A percentile compares a stretch with the other conserved stretches of the same genome.
Conservation (phyloP, 1,140 invertebrate species). For the Augochlora pura region DNA sequence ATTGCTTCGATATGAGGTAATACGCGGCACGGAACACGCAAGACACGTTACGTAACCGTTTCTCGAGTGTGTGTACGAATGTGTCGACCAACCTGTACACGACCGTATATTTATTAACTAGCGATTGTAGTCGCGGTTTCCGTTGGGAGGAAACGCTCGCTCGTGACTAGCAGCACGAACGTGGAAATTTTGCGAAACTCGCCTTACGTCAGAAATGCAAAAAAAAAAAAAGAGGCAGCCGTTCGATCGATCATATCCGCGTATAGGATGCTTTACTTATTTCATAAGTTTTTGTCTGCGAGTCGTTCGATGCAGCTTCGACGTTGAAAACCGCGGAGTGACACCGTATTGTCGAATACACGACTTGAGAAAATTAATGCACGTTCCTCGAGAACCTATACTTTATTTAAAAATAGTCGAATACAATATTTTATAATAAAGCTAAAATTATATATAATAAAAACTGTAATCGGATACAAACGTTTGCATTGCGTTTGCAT, state of each 20-base stretch:
- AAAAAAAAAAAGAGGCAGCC: neutral
- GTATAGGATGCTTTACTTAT: neutral
- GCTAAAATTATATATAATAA: no score
- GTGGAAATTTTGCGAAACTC: conserved; percentile 2
- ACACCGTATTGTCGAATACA: no score
- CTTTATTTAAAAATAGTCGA: no score
- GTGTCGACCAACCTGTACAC: conserved; percentile 11
- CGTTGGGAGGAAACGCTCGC: conserved; percentile 32
- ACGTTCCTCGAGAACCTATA: no score
- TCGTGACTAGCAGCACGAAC: conserved; percentile 9
- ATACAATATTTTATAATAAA: no score
- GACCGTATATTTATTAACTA: conserved; percentile 56
- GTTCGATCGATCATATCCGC: neutral
- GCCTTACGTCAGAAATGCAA: neutral
- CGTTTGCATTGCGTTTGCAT: no score
- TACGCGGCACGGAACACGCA: conserved; percentile 67
- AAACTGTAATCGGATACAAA: no score
- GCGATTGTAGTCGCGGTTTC: conserved; percentile 43
- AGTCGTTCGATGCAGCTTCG: no score
- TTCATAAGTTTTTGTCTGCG: no score
- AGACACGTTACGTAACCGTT: conserved; percentile 66
- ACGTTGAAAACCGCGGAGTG: no score
- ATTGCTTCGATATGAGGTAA: conserved; percentile 72
- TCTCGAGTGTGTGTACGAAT: conserved; percentile 47
- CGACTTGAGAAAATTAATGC: no score